Evolutionary conservation across 2,888 invertebrate species (phyloP).

Genomic region (Ceramica pisi): DNA sequence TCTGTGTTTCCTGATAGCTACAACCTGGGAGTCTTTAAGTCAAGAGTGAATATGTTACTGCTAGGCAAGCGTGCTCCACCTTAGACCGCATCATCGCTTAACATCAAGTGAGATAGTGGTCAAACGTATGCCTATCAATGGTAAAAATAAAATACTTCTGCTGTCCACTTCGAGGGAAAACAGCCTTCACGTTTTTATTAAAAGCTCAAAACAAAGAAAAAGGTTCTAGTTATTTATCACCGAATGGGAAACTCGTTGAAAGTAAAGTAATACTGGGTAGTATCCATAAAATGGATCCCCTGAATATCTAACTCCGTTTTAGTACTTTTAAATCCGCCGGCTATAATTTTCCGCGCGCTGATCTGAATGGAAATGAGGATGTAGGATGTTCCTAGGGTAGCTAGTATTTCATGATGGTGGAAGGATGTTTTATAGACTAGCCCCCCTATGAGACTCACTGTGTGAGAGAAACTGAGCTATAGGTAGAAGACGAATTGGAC

Average conservation of each 20-base stretch:
- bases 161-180: not conserved
- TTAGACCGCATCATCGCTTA: too few relatives aligned
- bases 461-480: too few relatives aligned
- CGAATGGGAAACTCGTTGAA: conserved; percentile 41
- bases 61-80: too few relatives aligned
- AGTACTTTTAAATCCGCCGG: conserved; percentile 49
- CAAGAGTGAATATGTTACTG: too few relatives aligned
- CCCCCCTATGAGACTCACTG: too few relatives aligned
- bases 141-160: not conserved
- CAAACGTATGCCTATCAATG: too few relatives aligned
- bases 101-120: too few relatives aligned
- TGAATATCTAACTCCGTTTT: conserved; percentile 49
- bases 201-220: conserved; percentile 14
- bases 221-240: conserved; percentile 25
- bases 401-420: not conserved
- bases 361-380: conserved; percentile 39
- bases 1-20: too few relatives aligned
- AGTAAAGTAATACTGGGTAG: conserved; percentile 30
- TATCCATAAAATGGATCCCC: conserved; percentile 42
- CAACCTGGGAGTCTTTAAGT: too few relatives aligned
- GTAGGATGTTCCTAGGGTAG: not conserved
- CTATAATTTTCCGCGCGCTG: conserved; percentile 46
- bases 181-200: not conserved
- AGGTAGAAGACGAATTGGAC: too few relatives aligned
- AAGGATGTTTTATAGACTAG: not conserved